Conservation (phyloP, 1,140 invertebrate species). For the Aphelenchoides besseyi region DNA sequence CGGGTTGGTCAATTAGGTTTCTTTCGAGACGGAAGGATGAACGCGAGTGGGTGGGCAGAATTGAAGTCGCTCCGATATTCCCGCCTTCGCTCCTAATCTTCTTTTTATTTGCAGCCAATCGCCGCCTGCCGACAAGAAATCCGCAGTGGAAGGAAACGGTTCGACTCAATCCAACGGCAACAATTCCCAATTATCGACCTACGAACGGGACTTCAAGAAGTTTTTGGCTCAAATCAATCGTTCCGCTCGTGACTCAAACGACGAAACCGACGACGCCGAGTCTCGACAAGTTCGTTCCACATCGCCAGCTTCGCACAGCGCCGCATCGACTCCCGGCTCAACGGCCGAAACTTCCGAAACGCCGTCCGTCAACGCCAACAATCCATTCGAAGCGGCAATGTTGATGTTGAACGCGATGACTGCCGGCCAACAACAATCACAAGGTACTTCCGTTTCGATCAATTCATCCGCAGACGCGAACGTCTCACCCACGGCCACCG, state of each 20-base stretch:
- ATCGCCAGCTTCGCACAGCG: neutral
- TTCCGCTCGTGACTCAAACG: neutral
- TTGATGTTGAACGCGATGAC: neutral
- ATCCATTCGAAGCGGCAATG: slow-evolving; percentile 1
- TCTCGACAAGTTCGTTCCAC: neutral
- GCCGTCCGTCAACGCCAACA: neutral
- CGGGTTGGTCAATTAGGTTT: no score
- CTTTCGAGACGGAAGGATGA: no score
- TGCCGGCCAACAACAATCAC: neutral
- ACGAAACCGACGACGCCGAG: neutral
- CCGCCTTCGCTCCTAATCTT: neutral
- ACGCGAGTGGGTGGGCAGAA: no score
- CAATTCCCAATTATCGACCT: neutral
- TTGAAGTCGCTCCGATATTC: no score
- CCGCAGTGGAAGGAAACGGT: neutral
- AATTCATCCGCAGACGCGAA: neutral
- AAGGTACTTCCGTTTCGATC: neutral
- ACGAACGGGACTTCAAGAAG: neutral
- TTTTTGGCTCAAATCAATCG: neutral
- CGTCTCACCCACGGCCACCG: neutral
- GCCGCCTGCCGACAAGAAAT: neutral
- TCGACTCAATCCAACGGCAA: neutral
- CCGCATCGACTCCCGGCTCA: neutral
- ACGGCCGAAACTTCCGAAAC: neutral
- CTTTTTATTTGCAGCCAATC: neutral